Conservation (phyloP, 2,113 vertebrate genomes). For the Dunckerocampus dactyliophorus region DNA sequence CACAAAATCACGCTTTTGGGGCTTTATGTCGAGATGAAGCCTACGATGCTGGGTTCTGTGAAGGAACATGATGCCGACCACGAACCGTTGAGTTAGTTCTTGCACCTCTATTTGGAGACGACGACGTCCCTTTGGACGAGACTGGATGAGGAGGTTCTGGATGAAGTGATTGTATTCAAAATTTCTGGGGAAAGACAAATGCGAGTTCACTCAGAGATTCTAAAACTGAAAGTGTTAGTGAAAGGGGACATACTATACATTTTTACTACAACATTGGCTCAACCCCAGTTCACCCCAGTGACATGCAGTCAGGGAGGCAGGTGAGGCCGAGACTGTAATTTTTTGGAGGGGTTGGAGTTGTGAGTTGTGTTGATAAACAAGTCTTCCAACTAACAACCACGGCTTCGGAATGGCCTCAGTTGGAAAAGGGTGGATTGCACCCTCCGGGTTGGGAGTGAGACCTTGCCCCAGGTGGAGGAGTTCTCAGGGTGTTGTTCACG, state of each 20-base stretch:
- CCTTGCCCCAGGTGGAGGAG: too few relatives aligned
- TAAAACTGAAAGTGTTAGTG: not conserved
- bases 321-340: too few relatives aligned
- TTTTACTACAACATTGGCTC: too few relatives aligned
- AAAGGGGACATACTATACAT: not conserved
- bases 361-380: too few relatives aligned
- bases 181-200: constrained; percentile 57
- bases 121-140: constrained; percentile 72
- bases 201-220: constrained; percentile 17
- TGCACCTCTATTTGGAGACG: constrained; percentile 77
- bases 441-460: too few relatives aligned
- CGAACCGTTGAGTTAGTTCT: constrained; percentile 77
- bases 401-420: too few relatives aligned
- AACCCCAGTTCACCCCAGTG: too few relatives aligned
- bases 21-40: constrained; percentile 37
- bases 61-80: constrained; percentile 79
- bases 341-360: too few relatives aligned
- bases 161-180: constrained; percentile 75
- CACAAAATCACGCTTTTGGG: constrained; percentile 70
- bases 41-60: constrained; percentile 33
- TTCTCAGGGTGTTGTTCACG: too few relatives aligned
- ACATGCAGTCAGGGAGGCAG: too few relatives aligned
- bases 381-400: too few relatives aligned
- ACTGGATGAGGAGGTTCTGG: constrained; percentile 59
- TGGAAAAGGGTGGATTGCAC: too few relatives aligned